These are phyloP conservation scores for Dilophus febrilis DNA, from an alignment of 2,888 invertebrate species.

Conservation along the genomic window DNA sequence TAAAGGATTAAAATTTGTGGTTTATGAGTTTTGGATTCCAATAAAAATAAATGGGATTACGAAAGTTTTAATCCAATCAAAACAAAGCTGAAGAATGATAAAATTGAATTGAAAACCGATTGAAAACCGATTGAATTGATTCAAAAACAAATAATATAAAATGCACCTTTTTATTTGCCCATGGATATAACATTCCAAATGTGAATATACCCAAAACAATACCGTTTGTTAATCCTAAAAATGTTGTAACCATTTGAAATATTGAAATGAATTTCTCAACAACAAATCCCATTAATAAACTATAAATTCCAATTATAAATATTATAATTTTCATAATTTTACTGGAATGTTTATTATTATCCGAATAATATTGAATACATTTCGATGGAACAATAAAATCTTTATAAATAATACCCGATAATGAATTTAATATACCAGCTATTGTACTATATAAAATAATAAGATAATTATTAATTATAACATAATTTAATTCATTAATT, in stretches of 20 bases:
- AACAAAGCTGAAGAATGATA: no score
- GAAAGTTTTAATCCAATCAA: no score
- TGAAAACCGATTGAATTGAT: no score
- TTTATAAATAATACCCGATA: constrained; percentile 37
- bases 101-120: no score
- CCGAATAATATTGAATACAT: constrained; percentile 24
- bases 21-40: no score
- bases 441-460: constrained; percentile 32
- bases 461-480: neutral
- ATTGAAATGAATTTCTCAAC: constrained; percentile 32
- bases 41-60: no score
- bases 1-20: no score
- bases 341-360: constrained; percentile 32
- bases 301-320: constrained; percentile 34
- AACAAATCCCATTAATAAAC: constrained; percentile 35
- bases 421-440: constrained; percentile 37
- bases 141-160: no score
- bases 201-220: constrained; percentile 47
- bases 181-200: constrained; percentile 48
- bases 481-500: no score
- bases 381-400: constrained; percentile 35
- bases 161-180: no score
- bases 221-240: constrained; percentile 36
- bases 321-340: constrained; percentile 32
- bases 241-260: constrained; percentile 31